These are phyloP conservation scores for Falco rusticolus DNA, from an alignment of 2,797 vertebrate species.

Conservation along the genomic window DNA sequence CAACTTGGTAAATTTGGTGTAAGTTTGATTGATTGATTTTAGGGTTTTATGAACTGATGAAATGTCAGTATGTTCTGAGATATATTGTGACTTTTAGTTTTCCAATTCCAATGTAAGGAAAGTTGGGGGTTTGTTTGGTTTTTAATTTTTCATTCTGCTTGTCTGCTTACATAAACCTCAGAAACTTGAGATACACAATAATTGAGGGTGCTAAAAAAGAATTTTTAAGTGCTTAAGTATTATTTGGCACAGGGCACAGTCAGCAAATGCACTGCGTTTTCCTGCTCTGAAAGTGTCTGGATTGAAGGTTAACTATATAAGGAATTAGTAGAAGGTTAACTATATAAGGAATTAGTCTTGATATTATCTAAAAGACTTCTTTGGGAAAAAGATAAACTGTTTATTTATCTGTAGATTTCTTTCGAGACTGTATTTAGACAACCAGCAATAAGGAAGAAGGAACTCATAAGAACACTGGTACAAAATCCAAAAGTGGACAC, in stretches of 20 bases:
- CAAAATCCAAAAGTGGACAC: conserved; percentile 86
- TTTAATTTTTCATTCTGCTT: neutral
- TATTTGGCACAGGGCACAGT: neutral
- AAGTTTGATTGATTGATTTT: conserved; percentile 42
- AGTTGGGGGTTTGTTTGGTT: rapidly evolving
- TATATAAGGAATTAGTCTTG: neutral
- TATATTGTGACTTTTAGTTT: neutral
- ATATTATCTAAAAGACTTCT: neutral
- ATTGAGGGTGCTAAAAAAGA: neutral
- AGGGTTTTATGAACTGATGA: neutral
- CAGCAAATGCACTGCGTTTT: neutral
- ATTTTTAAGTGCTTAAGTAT: neutral
- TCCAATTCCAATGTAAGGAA: neutral
- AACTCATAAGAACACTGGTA: conserved; percentile 86
- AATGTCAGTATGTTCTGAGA: neutral
- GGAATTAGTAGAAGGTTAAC: neutral
- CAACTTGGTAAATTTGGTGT: conserved; percentile 88
- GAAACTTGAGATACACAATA: neutral
- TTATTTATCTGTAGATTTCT: conserved; percentile 84
- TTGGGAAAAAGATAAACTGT: neutral
- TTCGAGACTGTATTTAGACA: conserved; percentile 92
- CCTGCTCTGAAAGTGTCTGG: neutral
- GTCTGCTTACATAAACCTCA: neutral
- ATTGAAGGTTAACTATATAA: neutral
- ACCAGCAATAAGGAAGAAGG: conserved; percentile 84